Percentiles rank a stretch among this genome's conserved stretches.
phyloP scores from a whole-genome alignment of 1,140 invertebrate genomes.

The Bombyx mandarina region DNA sequence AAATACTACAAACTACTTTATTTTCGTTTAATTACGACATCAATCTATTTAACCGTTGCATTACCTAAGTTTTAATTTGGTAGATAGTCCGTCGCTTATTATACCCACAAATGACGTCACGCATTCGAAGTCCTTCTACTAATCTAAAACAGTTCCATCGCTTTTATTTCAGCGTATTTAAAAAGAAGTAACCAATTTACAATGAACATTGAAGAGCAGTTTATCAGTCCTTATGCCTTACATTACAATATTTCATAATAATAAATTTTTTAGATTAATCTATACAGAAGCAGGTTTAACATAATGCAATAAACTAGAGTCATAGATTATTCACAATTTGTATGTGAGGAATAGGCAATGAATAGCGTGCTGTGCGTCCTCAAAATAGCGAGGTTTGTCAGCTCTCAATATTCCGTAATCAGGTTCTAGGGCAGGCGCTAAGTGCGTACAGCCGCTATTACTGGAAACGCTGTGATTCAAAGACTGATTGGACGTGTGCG shows the following conservation, averaged over 20 bases:
- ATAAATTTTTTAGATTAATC: not conserved
- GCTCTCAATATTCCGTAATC: conserved; percentile 54
- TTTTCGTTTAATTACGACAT: too few species aligned
- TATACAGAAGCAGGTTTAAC: too few species aligned
- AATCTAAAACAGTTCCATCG: too few species aligned
- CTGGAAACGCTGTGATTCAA: conserved; percentile 31
- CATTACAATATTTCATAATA: not conserved
- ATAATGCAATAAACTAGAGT: too few species aligned
- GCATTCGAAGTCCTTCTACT: too few species aligned
- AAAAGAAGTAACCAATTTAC: not conserved
- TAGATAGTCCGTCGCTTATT: too few species aligned
- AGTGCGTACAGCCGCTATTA: conserved; percentile 3
- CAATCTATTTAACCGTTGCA: too few species aligned
- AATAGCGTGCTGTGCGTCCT: conserved; percentile 59
- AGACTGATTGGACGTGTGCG: conserved; percentile 22
- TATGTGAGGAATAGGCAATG: conserved; percentile 52
- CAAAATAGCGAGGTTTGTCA: conserved; percentile 56
- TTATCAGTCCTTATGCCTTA: not conserved
- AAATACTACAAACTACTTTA: too few species aligned
- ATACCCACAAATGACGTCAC: too few species aligned
- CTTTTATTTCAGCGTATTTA: not conserved
- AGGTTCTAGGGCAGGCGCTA: conserved; percentile 47
- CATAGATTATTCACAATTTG: conserved; percentile 25
- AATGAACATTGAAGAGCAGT: not conserved
- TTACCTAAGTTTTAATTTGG: too few species aligned